Base-by-base conservation (phyloP, 1,140 invertebrate species). In the Melitaea cinxia region DNA sequence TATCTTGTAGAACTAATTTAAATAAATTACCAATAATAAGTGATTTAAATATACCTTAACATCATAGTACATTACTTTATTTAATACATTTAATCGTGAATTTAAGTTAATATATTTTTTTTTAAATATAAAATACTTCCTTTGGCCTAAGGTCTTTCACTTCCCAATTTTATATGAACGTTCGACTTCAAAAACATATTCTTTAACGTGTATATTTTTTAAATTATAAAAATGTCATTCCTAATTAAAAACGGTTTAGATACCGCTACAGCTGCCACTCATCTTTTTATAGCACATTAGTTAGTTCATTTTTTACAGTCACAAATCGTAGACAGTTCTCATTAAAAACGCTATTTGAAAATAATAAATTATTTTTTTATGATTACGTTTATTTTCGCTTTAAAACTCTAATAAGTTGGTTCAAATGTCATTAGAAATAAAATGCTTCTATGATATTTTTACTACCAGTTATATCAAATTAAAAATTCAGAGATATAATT, bases 211-310 rank as follows among this genome's bases (percentile, higher is more conserved):
- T 45, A 45, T 37, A 39, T 39, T 21, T 4, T 37, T 64, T 73
- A 69, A 83, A 88, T 88, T 85, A 88, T 78, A 78, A 77, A 80
- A 77, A 56, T 85, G 81, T 85, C 83, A 83, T 74, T 82, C 78
- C 72, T 82, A 76, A 88, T 88, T 85, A 81, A 75, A 76, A 76
- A 78, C 74, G 75, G 49, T 75, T 77, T 82, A 70, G 70, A 75
- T 76, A 63, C 56, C 28, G 64, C 73, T 68, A 70, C 57, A 72
- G 71, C 68, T 80, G 80, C 69, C 72, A 71, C 62, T 81, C 71
- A 75, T 70, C 33, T 75, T 77, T 71, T 68, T 52, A 14, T 58
- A 37, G 49, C 23, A 17, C 21, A 24, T 19, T 39, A 12, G 55
- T 65, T 61, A 17, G 26, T 64, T 68, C 12, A 33, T 33, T 61